A percentile compares a stretch with the other conserved stretches of the same genome.
phyloP scores from a whole-genome alignment of 1,140 invertebrate species.

The Hypsibius dujardini region DNA sequence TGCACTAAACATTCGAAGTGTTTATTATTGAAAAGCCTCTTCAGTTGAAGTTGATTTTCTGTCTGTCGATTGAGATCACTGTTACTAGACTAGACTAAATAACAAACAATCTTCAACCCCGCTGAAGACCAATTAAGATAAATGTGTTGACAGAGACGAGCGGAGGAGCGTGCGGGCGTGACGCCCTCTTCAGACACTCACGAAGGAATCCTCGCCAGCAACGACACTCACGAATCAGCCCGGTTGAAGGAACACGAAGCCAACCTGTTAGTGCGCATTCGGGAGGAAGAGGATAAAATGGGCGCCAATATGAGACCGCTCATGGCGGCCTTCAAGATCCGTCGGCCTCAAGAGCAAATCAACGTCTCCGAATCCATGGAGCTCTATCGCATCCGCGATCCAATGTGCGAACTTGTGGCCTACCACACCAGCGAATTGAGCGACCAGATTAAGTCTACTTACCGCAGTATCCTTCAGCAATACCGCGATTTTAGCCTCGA shows the following conservation, averaged over 20 bases:
- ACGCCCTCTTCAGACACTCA: neutral
- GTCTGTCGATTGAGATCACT: too few species aligned
- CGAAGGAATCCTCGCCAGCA: neutral
- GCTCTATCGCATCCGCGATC: neutral
- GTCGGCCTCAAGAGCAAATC: neutral
- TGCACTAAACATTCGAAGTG: too few species aligned
- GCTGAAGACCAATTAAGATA: too few species aligned
- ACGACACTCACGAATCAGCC: neutral
- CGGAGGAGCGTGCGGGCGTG: slow-evolving; percentile 2
- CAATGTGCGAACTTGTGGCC: neutral
- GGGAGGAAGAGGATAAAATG: neutral
- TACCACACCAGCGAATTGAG: neutral
- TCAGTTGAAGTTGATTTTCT: too few species aligned
- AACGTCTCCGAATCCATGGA: neutral
- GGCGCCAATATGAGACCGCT: neutral
- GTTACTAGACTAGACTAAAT: too few species aligned
- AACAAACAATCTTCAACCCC: too few species aligned
- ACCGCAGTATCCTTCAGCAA: neutral
- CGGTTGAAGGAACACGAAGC: neutral
- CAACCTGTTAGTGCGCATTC: neutral
- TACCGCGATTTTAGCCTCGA: neutral
- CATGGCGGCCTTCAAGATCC: neutral
- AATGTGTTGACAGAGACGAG: neutral
- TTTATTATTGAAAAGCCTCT: too few species aligned
- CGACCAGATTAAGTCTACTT: neutral